These are phyloP conservation scores for Pheucticus melanocephalus DNA, from an alignment of 2,113 vertebrate species.

Conservation along the genomic window DNA sequence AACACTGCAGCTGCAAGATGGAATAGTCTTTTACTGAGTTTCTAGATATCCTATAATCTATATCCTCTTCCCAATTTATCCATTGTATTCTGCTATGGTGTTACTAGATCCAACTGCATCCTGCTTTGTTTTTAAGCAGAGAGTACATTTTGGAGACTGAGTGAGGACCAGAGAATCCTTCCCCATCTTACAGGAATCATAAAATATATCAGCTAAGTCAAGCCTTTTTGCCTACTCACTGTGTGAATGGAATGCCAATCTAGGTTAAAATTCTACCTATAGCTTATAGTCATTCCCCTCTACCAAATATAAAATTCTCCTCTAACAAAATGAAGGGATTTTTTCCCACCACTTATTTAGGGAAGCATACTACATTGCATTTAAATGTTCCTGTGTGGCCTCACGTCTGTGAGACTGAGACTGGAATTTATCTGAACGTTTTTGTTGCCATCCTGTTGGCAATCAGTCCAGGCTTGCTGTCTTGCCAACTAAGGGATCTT, in stretches of 20 bases:
- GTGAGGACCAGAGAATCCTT: background rate
- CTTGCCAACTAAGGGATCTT: background rate
- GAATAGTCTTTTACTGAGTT: background rate
- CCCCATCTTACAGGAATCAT: background rate
- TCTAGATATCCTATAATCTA: background rate
- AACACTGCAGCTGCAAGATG: background rate
- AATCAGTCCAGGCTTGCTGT: constrained; percentile 6
- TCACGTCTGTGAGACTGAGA: background rate
- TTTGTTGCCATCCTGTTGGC: constrained; percentile 22
- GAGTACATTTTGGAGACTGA: background rate
- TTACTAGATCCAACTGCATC: background rate
- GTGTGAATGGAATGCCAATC: background rate
- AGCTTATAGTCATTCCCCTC: background rate
- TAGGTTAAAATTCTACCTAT: background rate
- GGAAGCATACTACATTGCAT: background rate
- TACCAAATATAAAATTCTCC: background rate
- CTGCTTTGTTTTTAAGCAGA: background rate
- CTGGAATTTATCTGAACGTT: background rate
- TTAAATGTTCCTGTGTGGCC: background rate
- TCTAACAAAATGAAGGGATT: background rate
- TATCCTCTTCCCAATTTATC: background rate
- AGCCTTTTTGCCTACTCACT: background rate
- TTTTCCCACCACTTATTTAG: background rate
- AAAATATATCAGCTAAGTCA: background rate
- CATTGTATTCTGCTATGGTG: background rate